Evolutionary conservation across 2,888 invertebrate species (phyloP).

Genomic region (Conistra vaccinii): DNA sequence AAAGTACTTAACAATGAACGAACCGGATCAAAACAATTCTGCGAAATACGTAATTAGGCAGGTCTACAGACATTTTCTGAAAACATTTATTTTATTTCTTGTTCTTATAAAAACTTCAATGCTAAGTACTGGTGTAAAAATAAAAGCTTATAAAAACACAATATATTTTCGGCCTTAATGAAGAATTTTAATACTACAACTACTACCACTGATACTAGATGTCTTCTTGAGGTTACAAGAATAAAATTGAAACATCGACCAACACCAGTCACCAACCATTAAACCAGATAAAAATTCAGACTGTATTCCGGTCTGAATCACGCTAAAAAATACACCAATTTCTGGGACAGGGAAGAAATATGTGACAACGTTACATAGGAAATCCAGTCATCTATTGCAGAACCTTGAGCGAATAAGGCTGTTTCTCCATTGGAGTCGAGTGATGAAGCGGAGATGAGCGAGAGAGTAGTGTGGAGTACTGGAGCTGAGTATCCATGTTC

Average conservation of each 20-base stretch:
- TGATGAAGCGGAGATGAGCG: background rate
- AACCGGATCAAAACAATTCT: background rate
- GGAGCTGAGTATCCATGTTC: background rate
- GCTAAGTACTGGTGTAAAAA: too few species aligned
- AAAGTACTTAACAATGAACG: background rate
- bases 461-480: background rate
- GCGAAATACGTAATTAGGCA: background rate
- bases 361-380: conserved; percentile 3
- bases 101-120: too few species aligned
- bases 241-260: background rate
- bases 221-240: background rate
- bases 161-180: too few species aligned
- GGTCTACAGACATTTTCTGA: background rate
- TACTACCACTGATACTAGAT: too few species aligned
- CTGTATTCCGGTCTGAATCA: background rate
- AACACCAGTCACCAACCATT: background rate
- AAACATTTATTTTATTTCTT: background rate
- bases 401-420: background rate
- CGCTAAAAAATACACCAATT: conserved; percentile 13
- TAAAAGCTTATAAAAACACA: too few species aligned
- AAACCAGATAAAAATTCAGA: background rate
- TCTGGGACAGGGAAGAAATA: background rate
- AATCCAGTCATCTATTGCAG: conserved; percentile 10
- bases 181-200: too few species aligned
- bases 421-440: background rate